phyloP scores from a whole-genome alignment of 2,888 invertebrate species.

The Caenorhabditis sp. region DNA sequence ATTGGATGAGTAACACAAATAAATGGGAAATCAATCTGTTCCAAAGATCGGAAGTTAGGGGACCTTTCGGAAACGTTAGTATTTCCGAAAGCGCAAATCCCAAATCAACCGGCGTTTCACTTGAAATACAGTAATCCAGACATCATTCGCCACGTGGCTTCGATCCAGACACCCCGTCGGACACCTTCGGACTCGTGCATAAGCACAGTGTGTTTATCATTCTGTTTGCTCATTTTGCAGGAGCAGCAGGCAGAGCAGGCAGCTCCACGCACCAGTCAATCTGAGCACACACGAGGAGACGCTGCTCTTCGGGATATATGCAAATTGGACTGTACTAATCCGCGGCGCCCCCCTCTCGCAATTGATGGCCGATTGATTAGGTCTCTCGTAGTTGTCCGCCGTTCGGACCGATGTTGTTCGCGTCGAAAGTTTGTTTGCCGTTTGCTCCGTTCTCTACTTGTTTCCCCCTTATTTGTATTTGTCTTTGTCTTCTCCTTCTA shows the following conservation, averaged over 20 bases:
- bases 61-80: too few relatives aligned
- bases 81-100: too few relatives aligned
- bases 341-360: neutral
- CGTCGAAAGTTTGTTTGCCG: constrained; percentile 16
- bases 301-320: constrained; percentile 32
- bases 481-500: neutral
- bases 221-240: constrained; percentile 47
- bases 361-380: constrained; percentile 27
- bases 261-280: constrained; percentile 32
- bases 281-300: constrained; percentile 44
- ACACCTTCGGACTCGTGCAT: neutral
- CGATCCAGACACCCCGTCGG: too few relatives aligned
- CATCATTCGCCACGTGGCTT: too few relatives aligned
- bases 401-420: constrained; percentile 10
- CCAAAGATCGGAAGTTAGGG: too few relatives aligned
- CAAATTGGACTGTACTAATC: constrained; percentile 56
- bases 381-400: constrained; percentile 7
- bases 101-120: too few relatives aligned
- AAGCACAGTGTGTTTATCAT: constrained; percentile 31
- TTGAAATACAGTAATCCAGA: too few relatives aligned
- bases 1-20: neutral
- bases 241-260: constrained; percentile 1
- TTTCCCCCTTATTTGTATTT: constrained; percentile 42
- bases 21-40: too few relatives aligned
- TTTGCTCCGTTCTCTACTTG: constrained; percentile 14